Evolutionary conservation across 2,797 vertebrate species (phyloP).

Genomic region (Hafferia zeledoni): DNA sequence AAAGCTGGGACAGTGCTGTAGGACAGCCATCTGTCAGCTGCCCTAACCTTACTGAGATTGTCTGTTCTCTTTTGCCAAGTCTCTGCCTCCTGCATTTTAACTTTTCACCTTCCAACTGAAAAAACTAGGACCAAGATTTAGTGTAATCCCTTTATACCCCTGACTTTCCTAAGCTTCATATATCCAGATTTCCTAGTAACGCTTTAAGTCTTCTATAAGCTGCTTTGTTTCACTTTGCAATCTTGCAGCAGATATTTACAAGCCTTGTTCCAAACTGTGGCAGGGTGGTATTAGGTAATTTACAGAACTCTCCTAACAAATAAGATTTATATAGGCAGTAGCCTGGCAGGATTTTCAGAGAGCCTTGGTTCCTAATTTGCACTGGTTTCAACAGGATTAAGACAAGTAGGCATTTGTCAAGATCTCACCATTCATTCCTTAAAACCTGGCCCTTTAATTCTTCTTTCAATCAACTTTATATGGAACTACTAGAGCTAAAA

Average conservation of each 20-base stretch:
- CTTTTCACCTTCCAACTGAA: not conserved
- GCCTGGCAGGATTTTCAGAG: slow-evolving; percentile 2
- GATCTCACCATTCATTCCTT: not conserved
- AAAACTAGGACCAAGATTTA: not conserved
- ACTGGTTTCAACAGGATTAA: slow-evolving; percentile 31
- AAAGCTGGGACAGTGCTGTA: not conserved
- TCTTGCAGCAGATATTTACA: slow-evolving; percentile 5
- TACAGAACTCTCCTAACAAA: slow-evolving; percentile 30
- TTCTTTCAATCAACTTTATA: not conserved
- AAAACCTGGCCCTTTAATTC: not conserved
- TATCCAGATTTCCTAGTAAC: not conserved
- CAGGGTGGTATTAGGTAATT: not conserved
- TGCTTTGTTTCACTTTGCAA: slow-evolving; percentile 31
- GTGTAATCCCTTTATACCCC: slow-evolving; percentile 31
- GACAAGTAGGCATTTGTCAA: slow-evolving; percentile 8
- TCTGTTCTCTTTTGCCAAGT: not conserved
- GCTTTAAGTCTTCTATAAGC: slow-evolving; percentile 15
- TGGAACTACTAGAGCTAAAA: not conserved
- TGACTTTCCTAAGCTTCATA: slow-evolving; percentile 20
- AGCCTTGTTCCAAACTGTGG: not conserved
- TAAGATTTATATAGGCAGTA: slow-evolving; percentile 30
- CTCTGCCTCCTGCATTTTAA: not conserved
- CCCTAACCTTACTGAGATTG: not conserved
- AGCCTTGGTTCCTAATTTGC: not conserved
- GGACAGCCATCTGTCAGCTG: not conserved